Base-by-base conservation (phyloP, 2,797 vertebrate species). In the Coilia nasus region DNA sequence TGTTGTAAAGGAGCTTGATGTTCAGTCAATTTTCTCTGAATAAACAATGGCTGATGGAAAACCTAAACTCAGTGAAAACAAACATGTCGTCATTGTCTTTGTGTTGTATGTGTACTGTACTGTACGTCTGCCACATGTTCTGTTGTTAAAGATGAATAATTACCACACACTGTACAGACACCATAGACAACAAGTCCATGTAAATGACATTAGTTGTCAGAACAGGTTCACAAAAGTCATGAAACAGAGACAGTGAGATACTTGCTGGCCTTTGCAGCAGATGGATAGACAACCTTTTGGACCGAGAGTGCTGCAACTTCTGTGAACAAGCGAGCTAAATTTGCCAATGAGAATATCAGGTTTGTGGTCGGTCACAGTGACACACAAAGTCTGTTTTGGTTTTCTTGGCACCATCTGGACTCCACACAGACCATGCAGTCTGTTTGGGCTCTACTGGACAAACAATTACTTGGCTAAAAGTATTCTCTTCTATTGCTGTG, bases 401-500 rank as follows among this genome's bases (percentile, higher is more conserved):
- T 78, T 78, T n/a, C 15, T 19, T 78, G 17, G 17, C 31, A 44
- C 71, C 71, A 78, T 78, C 71, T 78, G 71, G 71, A 78, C 71
- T 41, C 31, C 14, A 31, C 4, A 35, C 28, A 78, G 71, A 44
- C 71, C 4, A 21, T 3, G 23, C 71, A 78, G 71, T 78, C 31
- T 44, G 71, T 78, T 44, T 31, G 31, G 67, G 67, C 67, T 35
- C 28, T 6, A 75, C 67, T 2, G 31, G 35, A 44, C 71, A 78
- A 78, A 44, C 35, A 78, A 78, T 78, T n/a, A 21, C 19, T 78
- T 78, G 71, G 71, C 71, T 78, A 44, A 44, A 78, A 78, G 71
- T 44, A 78, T 78, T 78, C 35, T 78, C 41, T 78, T 78, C 31
- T 78, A 35, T 28, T 41, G 71, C 17, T 78, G 31, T 10, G 71